Base-by-base conservation (phyloP, 2,113 vertebrate species). In the Brachypteracias leptosomus region DNA sequence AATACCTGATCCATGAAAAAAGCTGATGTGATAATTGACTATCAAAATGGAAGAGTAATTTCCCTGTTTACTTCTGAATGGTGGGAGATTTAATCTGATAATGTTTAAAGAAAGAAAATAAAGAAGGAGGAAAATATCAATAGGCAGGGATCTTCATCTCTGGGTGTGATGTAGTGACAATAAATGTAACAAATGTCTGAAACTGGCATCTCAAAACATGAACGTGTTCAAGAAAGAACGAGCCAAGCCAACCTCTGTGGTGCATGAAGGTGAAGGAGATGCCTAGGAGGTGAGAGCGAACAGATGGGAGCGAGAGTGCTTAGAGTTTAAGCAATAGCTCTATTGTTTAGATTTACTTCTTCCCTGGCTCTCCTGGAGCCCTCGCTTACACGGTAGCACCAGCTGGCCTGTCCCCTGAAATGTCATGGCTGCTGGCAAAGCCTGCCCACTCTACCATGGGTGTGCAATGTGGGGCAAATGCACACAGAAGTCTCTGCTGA, bases 211-310 rank as follows among this genome's bases (percentile, higher is more conserved):
- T 51, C 74, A 62, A 96, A 94, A 70, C 24, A 42, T 2, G n/a
- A 96, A 85, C 0, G 12, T 65, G 62, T 83, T 91, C 84, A 71
- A 62, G 51, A 55, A 31, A 87, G 46, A 77, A 49, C 0, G 7
- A 96, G 77, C 74, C 74, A 66, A 91, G 92, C n/a, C 93, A 97
- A 59, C 91, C 93, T 96, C 84, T 89, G 51, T 0, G 86, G 95
- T 92, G 90, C 92, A 79, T 97, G 93, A 96, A 95, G 93, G 95
- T 94, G 93, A 96, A 96, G 94, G 83, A 82, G 85, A 94, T 76
- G 74, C 77, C 80, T 29, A 83, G 83, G 93, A 97, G 94, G 91
- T 96, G 90, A 95, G 87, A 51, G 38, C 0, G 87, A 93, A 81
- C 96, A 97, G 88, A 97, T 96, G 95, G 94, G 93, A 94, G 46